A percentile compares a stretch with the other conserved stretches of the same genome.
These are phyloP conservation scores for Drosophila bocqueti DNA, from an alignment of 1,140 invertebrate genomes.

Conservation along the genomic window DNA sequence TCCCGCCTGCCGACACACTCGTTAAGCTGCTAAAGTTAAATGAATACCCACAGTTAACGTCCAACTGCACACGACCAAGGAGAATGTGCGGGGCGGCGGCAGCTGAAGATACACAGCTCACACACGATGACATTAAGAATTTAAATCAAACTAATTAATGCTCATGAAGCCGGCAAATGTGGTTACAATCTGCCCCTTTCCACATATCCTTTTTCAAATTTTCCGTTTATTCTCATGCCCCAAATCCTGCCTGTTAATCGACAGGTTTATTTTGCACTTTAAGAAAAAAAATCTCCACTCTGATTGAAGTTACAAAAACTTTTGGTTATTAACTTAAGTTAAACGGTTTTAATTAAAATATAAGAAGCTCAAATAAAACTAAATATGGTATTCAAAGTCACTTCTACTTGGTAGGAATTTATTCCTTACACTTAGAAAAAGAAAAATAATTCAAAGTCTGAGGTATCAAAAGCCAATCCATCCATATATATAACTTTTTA, in stretches of 20 bases:
- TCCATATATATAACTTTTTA: no score
- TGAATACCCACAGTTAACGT: constrained; percentile 72
- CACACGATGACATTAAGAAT: constrained; percentile 66
- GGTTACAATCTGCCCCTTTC: constrained; percentile 30
- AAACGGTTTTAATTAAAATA: constrained; percentile 1
- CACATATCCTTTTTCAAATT: not conserved
- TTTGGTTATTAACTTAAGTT: not conserved
- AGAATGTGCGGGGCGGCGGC: constrained; percentile 5
- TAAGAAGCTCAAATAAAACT: no score
- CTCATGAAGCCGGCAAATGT: constrained; percentile 60
- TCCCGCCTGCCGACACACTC: constrained; percentile 14
- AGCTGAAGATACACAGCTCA: constrained; percentile 48
- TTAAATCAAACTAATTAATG: constrained; percentile 82
- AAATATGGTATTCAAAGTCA: not conserved
- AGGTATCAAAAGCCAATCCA: no score
- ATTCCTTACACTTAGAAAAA: no score
- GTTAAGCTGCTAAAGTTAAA: constrained; percentile 71
- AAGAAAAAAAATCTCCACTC: not conserved
- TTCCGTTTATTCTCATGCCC: not conserved
- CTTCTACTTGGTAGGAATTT: not conserved
- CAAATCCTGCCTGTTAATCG: constrained; percentile 27
- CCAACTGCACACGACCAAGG: constrained; percentile 47
- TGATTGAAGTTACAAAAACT: not conserved
- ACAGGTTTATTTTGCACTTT: constrained; percentile 41
- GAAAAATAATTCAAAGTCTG: no score